Conservation (phyloP, 2,888 invertebrate genomes). For the Aporophyla nigra region DNA sequence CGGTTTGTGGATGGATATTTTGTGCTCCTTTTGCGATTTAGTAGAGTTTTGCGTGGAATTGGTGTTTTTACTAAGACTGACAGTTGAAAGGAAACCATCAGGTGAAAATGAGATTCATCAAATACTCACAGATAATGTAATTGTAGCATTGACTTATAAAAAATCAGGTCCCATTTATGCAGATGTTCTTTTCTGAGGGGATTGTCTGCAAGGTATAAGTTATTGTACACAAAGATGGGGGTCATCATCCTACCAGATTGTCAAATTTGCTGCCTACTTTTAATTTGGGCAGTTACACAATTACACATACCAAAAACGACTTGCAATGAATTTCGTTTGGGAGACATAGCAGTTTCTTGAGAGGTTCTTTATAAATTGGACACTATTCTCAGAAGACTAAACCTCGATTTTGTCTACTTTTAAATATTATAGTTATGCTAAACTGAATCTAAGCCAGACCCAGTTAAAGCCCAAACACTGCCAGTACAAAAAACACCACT, state of each 20-base stretch:
- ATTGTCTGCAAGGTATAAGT: too few relatives aligned
- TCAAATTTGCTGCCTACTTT: background rate
- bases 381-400: background rate
- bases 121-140: background rate
- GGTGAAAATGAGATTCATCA: background rate
- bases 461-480: background rate
- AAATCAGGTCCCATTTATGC: background rate
- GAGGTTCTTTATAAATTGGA: too few relatives aligned
- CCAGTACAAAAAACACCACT: background rate
- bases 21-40: background rate
- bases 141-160: background rate
- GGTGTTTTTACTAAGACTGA: too few relatives aligned
- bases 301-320: too few relatives aligned
- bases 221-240: too few relatives aligned
- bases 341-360: background rate
- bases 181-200: background rate
- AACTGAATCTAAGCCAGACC: background rate
- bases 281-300: background rate
- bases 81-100: background rate
- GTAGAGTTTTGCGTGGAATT: background rate
- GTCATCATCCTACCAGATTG: background rate
- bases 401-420: background rate
- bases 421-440: too few relatives aligned
- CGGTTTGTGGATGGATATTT: conserved; percentile 37
- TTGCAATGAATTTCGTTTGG: background rate